A percentile compares a stretch with the other conserved stretches of the same genome.
These are phyloP conservation scores for Antheraea yamamai DNA, from an alignment of 2,888 invertebrate species.

Conservation along the genomic window DNA sequence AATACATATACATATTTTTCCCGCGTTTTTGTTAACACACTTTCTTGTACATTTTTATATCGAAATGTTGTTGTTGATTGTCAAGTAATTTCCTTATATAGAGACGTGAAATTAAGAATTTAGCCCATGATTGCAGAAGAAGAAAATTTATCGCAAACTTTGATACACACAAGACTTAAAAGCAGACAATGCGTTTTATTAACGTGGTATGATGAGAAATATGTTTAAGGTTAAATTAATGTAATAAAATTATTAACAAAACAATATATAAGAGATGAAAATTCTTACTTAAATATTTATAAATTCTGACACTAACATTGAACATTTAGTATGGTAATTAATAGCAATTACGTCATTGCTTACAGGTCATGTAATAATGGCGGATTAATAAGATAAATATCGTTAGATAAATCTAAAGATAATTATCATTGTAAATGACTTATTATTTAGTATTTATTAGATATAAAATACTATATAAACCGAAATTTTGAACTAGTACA, in stretches of 20 bases:
- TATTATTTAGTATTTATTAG: background rate
- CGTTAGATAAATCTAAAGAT: background rate
- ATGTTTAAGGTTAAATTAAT: background rate
- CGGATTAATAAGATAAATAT: background rate
- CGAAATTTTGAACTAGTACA: background rate
- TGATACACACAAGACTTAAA: too few relatives aligned
- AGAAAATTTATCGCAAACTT: too few relatives aligned
- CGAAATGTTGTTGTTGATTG: background rate
- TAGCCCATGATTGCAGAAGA: too few relatives aligned
- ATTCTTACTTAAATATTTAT: background rate
- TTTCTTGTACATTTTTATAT: background rate
- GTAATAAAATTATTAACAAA: background rate
- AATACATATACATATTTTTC: background rate
- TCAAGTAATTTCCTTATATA: too few relatives aligned
- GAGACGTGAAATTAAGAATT: too few relatives aligned
- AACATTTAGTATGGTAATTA: conserved; percentile 6
- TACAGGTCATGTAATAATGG: background rate
- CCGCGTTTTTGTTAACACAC: too few relatives aligned
- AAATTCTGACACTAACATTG: background rate
- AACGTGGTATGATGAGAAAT: too few relatives aligned
- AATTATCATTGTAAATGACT: background rate
- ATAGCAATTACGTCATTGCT: background rate
- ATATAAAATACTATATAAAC: background rate
- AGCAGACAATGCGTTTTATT: too few relatives aligned
- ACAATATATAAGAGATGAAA: background rate